A percentile compares a stretch with the other conserved stretches of the same genome.
Conservation (phyloP, 2,888 invertebrate species). For the Hanleya hanleyi region DNA sequence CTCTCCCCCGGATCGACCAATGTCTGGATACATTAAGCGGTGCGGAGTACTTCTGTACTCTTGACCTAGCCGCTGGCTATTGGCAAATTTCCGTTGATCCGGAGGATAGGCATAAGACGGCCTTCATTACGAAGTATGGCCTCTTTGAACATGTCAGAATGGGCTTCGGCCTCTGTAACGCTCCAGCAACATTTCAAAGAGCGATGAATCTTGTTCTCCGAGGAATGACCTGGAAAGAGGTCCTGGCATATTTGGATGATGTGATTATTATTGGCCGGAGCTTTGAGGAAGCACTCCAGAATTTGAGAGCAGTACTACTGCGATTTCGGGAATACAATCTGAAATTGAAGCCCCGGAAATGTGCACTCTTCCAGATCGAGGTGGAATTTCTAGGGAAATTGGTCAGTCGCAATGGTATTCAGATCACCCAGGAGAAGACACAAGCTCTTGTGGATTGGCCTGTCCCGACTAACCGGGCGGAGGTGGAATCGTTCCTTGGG, state of each 20-base stretch:
- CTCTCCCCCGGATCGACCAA: slow-evolving; percentile 14
- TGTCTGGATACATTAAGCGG: slow-evolving; percentile 31
- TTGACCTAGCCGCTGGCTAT: slow-evolving; percentile 32
- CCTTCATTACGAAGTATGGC: slow-evolving; percentile 38
- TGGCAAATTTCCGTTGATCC: slow-evolving; percentile 18
- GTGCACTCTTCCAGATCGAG: no score
- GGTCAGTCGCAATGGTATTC: no score
- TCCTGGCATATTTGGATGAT: slow-evolving; percentile 20
- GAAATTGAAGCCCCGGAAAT: no score
- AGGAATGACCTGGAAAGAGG: slow-evolving; percentile 11
- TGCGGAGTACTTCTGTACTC: slow-evolving; percentile 26
- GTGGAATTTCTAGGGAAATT: no score
- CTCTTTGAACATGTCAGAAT: slow-evolving; percentile 41
- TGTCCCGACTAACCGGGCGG: no score
- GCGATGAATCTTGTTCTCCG: no score
- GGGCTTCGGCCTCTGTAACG: slow-evolving; percentile 26
- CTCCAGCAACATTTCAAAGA: no score
- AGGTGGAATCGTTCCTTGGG: not conserved
- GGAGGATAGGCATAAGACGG: slow-evolving; percentile 35
- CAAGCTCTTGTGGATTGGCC: no score
- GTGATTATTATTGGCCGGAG: slow-evolving; percentile 18
- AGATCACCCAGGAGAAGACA: not conserved
- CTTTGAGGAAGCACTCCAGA: no score
- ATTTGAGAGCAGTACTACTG: no score
- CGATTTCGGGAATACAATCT: slow-evolving; percentile 10